Conservation (phyloP, 2,888 invertebrate genomes). For the Noctua comes region DNA sequence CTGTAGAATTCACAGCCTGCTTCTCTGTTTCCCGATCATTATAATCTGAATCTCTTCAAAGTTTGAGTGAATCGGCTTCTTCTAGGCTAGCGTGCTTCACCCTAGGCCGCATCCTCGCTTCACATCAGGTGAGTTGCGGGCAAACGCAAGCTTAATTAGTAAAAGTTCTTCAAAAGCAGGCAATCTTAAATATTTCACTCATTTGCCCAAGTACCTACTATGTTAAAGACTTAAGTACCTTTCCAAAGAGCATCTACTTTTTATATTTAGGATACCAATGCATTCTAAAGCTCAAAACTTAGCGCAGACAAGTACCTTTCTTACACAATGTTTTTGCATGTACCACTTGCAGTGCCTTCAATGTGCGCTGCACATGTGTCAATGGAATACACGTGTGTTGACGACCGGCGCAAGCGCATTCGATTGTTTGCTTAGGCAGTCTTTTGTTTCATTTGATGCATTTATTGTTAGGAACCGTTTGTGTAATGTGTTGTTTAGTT, state of each 20-base stretch:
- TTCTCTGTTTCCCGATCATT: background rate
- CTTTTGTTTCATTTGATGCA: slow-evolving; percentile 48
- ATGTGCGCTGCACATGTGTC: slow-evolving; percentile 75
- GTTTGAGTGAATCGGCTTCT: background rate
- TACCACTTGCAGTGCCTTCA: slow-evolving; percentile 53
- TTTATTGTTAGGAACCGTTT: slow-evolving; percentile 38
- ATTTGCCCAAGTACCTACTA: background rate
- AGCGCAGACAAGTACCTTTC: slow-evolving; percentile 7
- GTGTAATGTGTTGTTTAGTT: slow-evolving; percentile 38
- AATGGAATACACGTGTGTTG: slow-evolving; percentile 67
- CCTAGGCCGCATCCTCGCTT: background rate
- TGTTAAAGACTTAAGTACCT: background rate
- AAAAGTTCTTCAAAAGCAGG: background rate
- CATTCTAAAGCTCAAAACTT: slow-evolving; percentile 4
- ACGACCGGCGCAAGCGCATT: slow-evolving; percentile 43
- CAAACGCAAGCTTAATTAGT: background rate
- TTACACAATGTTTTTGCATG: slow-evolving; percentile 46
- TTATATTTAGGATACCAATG: background rate
- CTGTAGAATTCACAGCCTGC: no score
- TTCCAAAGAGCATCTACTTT: background rate
- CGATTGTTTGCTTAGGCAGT: slow-evolving; percentile 60
- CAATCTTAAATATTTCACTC: background rate
- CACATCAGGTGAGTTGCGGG: background rate
- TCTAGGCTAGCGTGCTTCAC: no score
- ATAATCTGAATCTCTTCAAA: background rate